Base-by-base conservation (phyloP, 2,797 vertebrate species). In the Labroides dimidiatus region DNA sequence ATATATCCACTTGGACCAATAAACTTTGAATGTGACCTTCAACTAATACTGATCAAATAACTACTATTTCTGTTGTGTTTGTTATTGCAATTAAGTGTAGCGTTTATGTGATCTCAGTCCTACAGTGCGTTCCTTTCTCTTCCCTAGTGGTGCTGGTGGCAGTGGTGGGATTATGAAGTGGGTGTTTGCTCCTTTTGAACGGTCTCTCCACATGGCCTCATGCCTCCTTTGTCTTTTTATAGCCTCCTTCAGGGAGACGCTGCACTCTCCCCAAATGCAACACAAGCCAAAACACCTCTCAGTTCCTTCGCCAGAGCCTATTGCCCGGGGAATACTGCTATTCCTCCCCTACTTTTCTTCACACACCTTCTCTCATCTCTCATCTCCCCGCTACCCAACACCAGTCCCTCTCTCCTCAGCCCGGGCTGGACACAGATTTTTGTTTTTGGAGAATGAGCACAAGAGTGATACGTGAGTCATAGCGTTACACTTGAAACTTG, bases 201-300 rank as follows among this genome's bases (percentile, higher is more conserved):
- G 92, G 90, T 91, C 88, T 91, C 91, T 94, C 90, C 84, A 89
- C 93, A 91, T 92, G 91, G 94, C 91, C 92, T 93, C 88, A 89
- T 93, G 91, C 92, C 93, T 94, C 91, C 90, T 93, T 93, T 94
- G 92, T 94, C 93, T 94, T 94, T 94, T 94, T 95, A 94, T 94
- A 95, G 93, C 92, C 85, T 93, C 91, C 87, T 92, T 93, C 91
- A 86, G 90, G 89, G 92, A 93, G 90, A 91, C 75, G 71, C 88
- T 89, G 78, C 82, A 65, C 91, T 91, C 92, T 92, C 90, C 85
- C 90, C 80, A 88, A 90, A 93, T 86, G 86, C 90, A 90, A 87
- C 91, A 82, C 86, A 87, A 93, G 92, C 94, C 93, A 93, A 92
- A 92, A 93, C 90, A 92, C 88, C 90, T 90, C 93, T 95, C 91